These are phyloP conservation scores for Stegodyphus mimosarum DNA, from an alignment of 1,140 invertebrate species.

Conservation along the genomic window DNA sequence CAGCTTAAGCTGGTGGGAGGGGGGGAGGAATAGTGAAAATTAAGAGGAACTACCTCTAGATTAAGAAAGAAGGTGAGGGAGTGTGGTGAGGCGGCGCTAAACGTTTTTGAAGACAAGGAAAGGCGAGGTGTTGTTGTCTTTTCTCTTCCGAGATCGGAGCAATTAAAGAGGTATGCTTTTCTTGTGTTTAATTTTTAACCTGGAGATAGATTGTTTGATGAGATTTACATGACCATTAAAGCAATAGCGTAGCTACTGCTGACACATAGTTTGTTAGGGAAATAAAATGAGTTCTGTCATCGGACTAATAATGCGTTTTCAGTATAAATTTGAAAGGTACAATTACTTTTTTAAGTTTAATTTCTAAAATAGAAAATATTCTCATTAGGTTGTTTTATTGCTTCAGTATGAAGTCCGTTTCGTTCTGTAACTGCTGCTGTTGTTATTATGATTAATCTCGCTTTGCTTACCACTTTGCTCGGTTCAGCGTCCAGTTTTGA, in stretches of 20 bases:
- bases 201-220: neutral
- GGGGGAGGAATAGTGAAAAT: neutral
- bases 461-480: too few relatives aligned
- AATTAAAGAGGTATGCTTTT: neutral
- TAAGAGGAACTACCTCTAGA: conserved; percentile 22
- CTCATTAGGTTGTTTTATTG: too few relatives aligned
- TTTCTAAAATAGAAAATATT: too few relatives aligned
- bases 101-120: neutral
- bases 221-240: conserved; percentile 9
- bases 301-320: neutral
- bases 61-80: neutral
- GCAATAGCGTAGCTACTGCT: neutral
- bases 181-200: conserved; percentile 10
- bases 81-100: neutral
- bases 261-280: neutral
- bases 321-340: too few relatives aligned
- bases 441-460: too few relatives aligned
- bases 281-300: neutral
- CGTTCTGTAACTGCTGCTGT: too few relatives aligned
- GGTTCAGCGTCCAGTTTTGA: too few relatives aligned
- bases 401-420: too few relatives aligned
- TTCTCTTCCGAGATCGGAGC: conserved; percentile 5
- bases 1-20: neutral
- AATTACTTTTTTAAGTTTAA: too few relatives aligned
- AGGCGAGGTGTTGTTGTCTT: conserved; percentile 31